Conservation (phyloP, 2,113 vertebrate species). For the Microtus montanus region DNA sequence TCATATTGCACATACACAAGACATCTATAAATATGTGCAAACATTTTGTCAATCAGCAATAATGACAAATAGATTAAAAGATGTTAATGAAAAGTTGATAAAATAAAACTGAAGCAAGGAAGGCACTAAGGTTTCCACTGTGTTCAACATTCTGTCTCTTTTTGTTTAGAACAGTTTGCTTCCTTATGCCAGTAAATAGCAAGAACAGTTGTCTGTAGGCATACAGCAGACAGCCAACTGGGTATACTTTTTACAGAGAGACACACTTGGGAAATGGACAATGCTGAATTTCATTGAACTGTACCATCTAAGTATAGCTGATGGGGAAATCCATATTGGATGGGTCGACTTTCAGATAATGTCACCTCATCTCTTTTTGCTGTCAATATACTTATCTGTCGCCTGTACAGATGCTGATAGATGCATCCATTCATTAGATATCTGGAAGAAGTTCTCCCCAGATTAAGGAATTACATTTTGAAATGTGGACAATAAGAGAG, state of each 20-base stretch:
- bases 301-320: constrained; percentile 82
- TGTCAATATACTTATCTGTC: constrained; percentile 58
- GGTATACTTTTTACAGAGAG: constrained; percentile 67
- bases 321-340: constrained; percentile 72
- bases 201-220: constrained; percentile 50
- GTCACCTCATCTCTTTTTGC: constrained; percentile 64
- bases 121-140: not conserved
- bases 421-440: constrained; percentile 65
- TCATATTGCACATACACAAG: too few species aligned
- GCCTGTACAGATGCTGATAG: constrained; percentile 64
- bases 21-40: not conserved
- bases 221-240: constrained; percentile 71
- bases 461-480: not conserved
- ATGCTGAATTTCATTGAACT: constrained; percentile 78
- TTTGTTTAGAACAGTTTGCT: not conserved
- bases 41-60: not conserved
- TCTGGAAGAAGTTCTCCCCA: constrained; percentile 75
- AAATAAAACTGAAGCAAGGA: constrained; percentile 36
- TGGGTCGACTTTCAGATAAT: constrained; percentile 77
- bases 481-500: not conserved
- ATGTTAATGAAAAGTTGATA: not conserved
- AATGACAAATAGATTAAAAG: not conserved
- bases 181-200: constrained; percentile 27
- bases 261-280: constrained; percentile 67
- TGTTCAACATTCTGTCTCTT: not conserved